A percentile compares a stretch with the other conserved stretches of the same genome.
phyloP scores from a whole-genome alignment of 2,797 vertebrate genomes.

The Hozukius guyotensis region DNA sequence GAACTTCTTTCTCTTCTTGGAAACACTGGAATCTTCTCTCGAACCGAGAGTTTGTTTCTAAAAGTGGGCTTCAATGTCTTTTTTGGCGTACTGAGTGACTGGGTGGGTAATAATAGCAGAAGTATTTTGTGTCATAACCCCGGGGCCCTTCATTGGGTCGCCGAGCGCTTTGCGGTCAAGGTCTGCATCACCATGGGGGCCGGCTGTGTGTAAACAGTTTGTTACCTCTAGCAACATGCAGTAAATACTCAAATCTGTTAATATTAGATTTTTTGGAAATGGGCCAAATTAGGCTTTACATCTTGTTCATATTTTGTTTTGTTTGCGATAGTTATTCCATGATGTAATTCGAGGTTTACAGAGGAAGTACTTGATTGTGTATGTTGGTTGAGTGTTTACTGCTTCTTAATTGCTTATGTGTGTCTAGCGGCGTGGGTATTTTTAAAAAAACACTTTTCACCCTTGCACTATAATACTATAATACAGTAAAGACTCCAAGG shows the following conservation, averaged over 20 bases:
- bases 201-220: conserved; percentile 28
- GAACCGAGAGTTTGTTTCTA: conserved; percentile 18
- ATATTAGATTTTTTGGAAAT: conserved; percentile 6
- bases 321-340: background rate
- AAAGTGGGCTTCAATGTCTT: conserved; percentile 48
- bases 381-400: conserved; percentile 32
- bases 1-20: conserved; percentile 38
- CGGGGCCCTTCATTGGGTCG: conserved; percentile 26
- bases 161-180: conserved; percentile 51
- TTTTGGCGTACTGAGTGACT: conserved; percentile 38
- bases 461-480: background rate
- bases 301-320: background rate
- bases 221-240: conserved; percentile 23
- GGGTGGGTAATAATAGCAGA: conserved; percentile 67
- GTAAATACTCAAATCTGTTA: conserved; percentile 9
- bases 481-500: background rate
- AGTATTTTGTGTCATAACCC: conserved; percentile 61
- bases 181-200: conserved; percentile 38
- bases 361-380: conserved; percentile 15
- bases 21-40: conserved; percentile 42
- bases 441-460: background rate
- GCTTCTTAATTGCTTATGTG: conserved; percentile 34
- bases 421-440: background rate
- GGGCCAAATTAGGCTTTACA: background rate
- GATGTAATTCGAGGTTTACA: conserved; percentile 22